These are phyloP conservation scores for Chlorops oryzae DNA, from an alignment of 1,140 invertebrate species.

Conservation along the genomic window DNA sequence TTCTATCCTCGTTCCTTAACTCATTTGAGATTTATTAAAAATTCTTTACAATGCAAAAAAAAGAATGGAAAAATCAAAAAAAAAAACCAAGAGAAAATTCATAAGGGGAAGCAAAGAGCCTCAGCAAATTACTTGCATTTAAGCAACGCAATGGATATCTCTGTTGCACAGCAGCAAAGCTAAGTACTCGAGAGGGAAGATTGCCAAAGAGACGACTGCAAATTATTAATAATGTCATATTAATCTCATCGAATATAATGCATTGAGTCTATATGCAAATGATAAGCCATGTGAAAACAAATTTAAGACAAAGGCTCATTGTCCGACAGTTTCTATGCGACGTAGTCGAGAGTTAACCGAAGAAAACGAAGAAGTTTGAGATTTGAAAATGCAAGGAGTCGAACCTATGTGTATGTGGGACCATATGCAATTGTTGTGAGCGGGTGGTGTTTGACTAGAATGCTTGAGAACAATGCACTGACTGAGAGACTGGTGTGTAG, in stretches of 20 bases:
- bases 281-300: conserved; percentile 7
- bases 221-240: conserved; percentile 47
- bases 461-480: no score
- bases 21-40: conserved; percentile 48
- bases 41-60: conserved; percentile 35
- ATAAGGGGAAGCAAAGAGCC: neutral
- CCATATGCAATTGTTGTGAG: no score
- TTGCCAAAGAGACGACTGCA: conserved; percentile 36
- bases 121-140: no score
- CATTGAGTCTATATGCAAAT: conserved; percentile 28
- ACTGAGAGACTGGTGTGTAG: no score
- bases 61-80: conserved; percentile 14
- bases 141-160: no score
- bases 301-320: neutral
- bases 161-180: no score
- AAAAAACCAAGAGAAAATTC: neutral
- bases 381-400: no score
- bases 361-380: no score
- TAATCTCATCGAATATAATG: conserved; percentile 41
- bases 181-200: neutral
- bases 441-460: no score
- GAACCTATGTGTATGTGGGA: no score
- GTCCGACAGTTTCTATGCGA: no score
- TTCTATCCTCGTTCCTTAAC: conserved; percentile 11
- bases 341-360: no score